Base-by-base conservation (phyloP, 1,140 invertebrate species). In the Cydia splendana region DNA sequence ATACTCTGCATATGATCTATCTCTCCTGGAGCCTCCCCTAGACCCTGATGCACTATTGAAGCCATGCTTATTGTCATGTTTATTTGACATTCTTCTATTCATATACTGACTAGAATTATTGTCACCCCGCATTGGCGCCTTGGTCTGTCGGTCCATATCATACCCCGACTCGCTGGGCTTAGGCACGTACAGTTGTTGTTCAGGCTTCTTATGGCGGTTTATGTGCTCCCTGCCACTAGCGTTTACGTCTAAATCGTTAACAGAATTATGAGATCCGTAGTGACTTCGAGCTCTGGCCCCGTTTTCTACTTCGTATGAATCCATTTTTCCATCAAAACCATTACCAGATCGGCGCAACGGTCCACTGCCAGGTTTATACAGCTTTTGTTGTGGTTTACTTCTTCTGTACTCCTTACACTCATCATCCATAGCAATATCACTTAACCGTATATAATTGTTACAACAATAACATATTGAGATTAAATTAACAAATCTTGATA, bases 341-440 rank as follows among this genome's bases (percentile, higher is more conserved):
- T 89, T 90, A 80, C 88, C 85, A 74, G 91, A 90, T 84, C 93
- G 87, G 84, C 91, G 92, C 67, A 93, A 83, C 76, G 93, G 93
- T 42, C 93, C 93, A 89, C 93, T 93, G 81, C 93, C 92, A 84
- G 92, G 91, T 83, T 90, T 92, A 76, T 94, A 94, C 69, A 93
- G 86, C 81, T 93, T 91, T 86, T 93, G 92, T 87, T 91, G 93
- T 81, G 92, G 93, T 89, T 93, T 94, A 83, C 88, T 91, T 88
- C 89, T 92, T 85, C 87, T 93, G 78, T 89, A 90, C 82, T 92
- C 90, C 87, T 90, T 93, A 84, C 76, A 88, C 76, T 92, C 93
- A 93, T 94, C 91, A 93, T 93, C 93, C 93, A 94, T 94, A 92
- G 81, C 90, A 91, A 85, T 82, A 84, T 85, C 75, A 85, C 80